phyloP scores from a whole-genome alignment of 2,113 vertebrate species.

The Rana temporaria region DNA sequence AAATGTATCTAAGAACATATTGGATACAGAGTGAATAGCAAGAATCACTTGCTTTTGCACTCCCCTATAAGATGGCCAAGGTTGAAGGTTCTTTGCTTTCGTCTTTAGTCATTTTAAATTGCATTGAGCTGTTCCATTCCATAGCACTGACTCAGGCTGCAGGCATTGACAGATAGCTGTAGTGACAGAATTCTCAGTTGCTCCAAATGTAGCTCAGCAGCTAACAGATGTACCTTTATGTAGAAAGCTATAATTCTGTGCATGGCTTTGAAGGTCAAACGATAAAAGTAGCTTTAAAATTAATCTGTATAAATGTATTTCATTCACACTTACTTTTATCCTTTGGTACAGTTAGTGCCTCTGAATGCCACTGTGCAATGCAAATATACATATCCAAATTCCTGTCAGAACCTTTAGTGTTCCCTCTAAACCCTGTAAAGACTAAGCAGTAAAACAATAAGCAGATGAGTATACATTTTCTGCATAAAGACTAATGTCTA shows the following conservation, averaged over 20 bases:
- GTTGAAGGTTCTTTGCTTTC: background rate
- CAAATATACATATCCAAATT: background rate
- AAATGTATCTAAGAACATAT: background rate
- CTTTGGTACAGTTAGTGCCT: background rate
- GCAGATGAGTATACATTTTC: background rate
- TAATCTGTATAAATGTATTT: conserved; percentile 10
- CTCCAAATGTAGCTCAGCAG: conserved; percentile 41
- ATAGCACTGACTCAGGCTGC: conserved; percentile 45
- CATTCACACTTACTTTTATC: background rate
- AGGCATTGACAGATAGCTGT: conserved; percentile 30
- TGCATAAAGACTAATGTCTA: no score
- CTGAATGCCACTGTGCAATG: background rate
- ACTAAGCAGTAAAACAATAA: background rate
- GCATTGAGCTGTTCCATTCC: conserved; percentile 39
- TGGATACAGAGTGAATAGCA: no score
- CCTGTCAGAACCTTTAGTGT: background rate
- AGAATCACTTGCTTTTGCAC: background rate
- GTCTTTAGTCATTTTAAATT: conserved; percentile 18
- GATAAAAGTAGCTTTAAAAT: conserved; percentile 38
- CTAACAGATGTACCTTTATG: conserved; percentile 50
- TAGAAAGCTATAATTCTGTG: conserved; percentile 41
- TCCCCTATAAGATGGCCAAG: background rate
- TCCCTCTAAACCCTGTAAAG: no score
- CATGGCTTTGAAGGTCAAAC: conserved; percentile 30
- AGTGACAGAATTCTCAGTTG: conserved; percentile 38